Conservation (phyloP, 2,888 invertebrate genomes). For the Megalurothrips usitatus region DNA sequence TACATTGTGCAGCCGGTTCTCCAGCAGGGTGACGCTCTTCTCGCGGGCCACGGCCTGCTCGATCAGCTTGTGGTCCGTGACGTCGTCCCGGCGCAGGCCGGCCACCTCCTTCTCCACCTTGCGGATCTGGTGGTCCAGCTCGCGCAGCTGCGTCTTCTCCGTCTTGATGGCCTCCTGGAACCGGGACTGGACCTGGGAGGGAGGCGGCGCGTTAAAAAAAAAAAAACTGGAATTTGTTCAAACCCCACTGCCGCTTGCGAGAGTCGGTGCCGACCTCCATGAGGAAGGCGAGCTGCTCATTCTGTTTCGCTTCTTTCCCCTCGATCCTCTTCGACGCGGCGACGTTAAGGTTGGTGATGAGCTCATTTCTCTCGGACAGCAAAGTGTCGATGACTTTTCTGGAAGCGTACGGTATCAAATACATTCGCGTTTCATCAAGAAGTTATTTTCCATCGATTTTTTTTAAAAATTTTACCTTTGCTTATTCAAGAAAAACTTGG, state of each 20-base stretch:
- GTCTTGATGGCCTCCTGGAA: constrained; percentile 41
- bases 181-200: constrained; percentile 38
- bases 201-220: not conserved
- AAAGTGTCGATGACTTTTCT: constrained; percentile 58
- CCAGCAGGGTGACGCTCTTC: constrained; percentile 58
- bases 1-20: constrained; percentile 67
- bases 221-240: not conserved
- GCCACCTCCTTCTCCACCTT: constrained; percentile 48
- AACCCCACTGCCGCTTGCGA: constrained; percentile 48
- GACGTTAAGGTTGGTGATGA: constrained; percentile 57
- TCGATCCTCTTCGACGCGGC: constrained; percentile 52
- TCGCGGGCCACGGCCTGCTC: constrained; percentile 51
- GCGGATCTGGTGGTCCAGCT: constrained; percentile 49
- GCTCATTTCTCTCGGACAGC: constrained; percentile 58
- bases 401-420: not conserved
- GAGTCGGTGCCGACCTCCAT: constrained; percentile 53
- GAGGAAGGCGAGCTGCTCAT: constrained; percentile 46
- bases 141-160: constrained; percentile 47
- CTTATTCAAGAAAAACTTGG: constrained; percentile 54
- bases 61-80: constrained; percentile 49
- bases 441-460: too few relatives aligned
- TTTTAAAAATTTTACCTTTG: constrained; percentile 47
- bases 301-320: constrained; percentile 52
- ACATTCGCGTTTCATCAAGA: too few relatives aligned
- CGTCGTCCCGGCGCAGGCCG: constrained; percentile 46